Conservation (phyloP, 1,140 invertebrate genomes). For the Atopsyche davidsoni region DNA sequence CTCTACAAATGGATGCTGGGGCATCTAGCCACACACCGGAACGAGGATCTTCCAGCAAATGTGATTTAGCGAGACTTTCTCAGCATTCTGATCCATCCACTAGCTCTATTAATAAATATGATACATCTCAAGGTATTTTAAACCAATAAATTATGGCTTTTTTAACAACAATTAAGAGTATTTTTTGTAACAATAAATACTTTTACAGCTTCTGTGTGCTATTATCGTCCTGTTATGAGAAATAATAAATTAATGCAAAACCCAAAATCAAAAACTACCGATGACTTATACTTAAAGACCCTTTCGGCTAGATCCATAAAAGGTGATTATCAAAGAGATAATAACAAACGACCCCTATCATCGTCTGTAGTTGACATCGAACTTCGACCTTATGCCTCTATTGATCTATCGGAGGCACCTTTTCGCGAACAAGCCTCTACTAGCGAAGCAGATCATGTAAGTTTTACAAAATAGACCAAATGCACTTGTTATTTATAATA, state of each 20-base stretch:
- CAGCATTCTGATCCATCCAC: conserved; percentile 5
- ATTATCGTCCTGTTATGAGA: conserved; percentile 13
- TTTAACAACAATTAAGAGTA: neutral
- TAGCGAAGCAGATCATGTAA: conserved; percentile 18
- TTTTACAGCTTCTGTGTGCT: conserved; percentile 6
- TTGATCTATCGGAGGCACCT: conserved; percentile 3
- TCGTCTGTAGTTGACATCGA: conserved; percentile 6
- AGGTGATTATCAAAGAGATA: conserved; percentile 3
- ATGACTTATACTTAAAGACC: no score
- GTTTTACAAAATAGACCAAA: no score
- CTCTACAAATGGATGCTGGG: conserved; percentile 22
- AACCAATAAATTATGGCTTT: neutral
- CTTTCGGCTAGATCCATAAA: conserved; percentile 3
- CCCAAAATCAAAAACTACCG: conserved; percentile 5
- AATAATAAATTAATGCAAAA: conserved; percentile 12
- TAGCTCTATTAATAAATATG: conserved; percentile 5
- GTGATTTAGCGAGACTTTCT: conserved; percentile 8
- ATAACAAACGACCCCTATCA: conserved; percentile 6
- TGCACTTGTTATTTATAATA: neutral
- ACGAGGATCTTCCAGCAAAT: neutral
- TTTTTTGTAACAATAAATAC: neutral
- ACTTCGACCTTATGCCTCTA: conserved; percentile 5
- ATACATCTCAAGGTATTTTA: conserved; percentile 12
- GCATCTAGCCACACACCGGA: conserved; percentile 2
- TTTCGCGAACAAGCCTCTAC: neutral